Evolutionary conservation across 2,888 invertebrate species (phyloP).

Genomic region (Mermis nigrescens): DNA sequence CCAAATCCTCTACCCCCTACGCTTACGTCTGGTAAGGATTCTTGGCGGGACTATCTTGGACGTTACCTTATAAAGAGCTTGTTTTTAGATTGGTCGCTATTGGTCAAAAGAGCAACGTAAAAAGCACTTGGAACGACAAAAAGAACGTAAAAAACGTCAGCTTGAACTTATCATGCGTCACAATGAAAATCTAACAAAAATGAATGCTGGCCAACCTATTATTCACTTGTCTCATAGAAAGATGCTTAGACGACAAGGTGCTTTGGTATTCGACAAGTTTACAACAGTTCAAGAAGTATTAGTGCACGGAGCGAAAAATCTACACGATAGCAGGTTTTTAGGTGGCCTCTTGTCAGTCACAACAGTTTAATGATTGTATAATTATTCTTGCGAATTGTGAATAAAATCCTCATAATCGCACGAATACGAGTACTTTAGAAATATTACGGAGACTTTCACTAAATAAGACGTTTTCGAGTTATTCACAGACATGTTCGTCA

Average conservation of each 20-base stretch:
- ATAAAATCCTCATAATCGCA: too few species aligned
- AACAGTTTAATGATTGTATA: slow-evolving; percentile 36
- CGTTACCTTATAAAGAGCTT: too few species aligned
- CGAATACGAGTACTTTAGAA: too few species aligned
- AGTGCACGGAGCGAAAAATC: slow-evolving; percentile 39
- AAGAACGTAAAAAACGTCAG: slow-evolving; percentile 42
- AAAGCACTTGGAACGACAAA: slow-evolving; percentile 49
- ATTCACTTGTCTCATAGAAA: slow-evolving; percentile 40
- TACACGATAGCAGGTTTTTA: slow-evolving; percentile 26
- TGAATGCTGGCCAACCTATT: slow-evolving; percentile 28
- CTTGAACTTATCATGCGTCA: slow-evolving; percentile 26
- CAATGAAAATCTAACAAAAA: slow-evolving; percentile 16
- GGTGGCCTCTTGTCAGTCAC: slow-evolving; percentile 37
- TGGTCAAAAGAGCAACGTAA: slow-evolving; percentile 58
- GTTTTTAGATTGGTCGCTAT: slow-evolving; percentile 46
- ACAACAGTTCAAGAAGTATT: slow-evolving; percentile 44
- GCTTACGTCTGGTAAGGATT: too few species aligned
- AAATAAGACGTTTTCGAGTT: too few species aligned
- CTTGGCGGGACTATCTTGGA: too few species aligned
- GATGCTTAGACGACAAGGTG: slow-evolving; percentile 33
- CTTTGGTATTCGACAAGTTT: slow-evolving; percentile 40
- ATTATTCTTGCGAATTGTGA: too few species aligned
- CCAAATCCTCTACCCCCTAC: too few species aligned
- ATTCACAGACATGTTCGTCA: too few species aligned
- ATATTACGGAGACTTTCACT: too few species aligned